Conservation (phyloP, 1,140 invertebrate genomes). For the Ceratoteleas bidentatus region DNA sequence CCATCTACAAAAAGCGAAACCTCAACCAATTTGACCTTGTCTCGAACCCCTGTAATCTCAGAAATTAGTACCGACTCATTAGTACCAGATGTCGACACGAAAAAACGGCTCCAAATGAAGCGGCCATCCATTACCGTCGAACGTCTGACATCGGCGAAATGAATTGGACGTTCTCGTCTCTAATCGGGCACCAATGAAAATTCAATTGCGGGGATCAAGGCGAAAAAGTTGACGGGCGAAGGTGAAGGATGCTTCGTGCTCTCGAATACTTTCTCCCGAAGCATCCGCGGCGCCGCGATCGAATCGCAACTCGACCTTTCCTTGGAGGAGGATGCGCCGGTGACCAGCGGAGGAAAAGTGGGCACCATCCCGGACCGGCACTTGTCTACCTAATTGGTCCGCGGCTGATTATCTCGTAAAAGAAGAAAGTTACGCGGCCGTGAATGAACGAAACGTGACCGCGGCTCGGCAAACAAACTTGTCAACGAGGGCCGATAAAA, state of each 20-base stretch:
- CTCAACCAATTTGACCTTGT: too few relatives aligned
- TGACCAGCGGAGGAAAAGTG: slow-evolving; percentile 66
- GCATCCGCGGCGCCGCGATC: slow-evolving; percentile 58
- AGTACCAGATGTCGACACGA: too few relatives aligned
- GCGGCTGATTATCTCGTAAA: slow-evolving; percentile 48
- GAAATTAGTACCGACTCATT: too few relatives aligned
- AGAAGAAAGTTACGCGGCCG: slow-evolving; percentile 47
- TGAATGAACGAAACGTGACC: slow-evolving; percentile 27
- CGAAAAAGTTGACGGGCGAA: slow-evolving; percentile 73
- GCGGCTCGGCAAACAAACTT: slow-evolving; percentile 30
- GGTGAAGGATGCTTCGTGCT: slow-evolving; percentile 75
- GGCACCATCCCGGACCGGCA: slow-evolving; percentile 49
- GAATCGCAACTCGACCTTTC: slow-evolving; percentile 55
- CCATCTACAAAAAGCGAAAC: too few relatives aligned
- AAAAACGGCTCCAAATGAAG: too few relatives aligned
- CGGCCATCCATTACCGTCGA: too few relatives aligned
- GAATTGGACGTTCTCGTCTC: background rate
- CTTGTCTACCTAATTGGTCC: slow-evolving; percentile 55
- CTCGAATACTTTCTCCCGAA: slow-evolving; percentile 75
- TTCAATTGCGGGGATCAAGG: slow-evolving; percentile 61
- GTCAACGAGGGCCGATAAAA: slow-evolving; percentile 14
- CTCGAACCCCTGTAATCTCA: too few relatives aligned
- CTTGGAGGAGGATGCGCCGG: slow-evolving; percentile 25
- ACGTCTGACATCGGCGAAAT: too few relatives aligned
- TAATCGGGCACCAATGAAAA: too few relatives aligned